Evolutionary conservation across 2,113 vertebrate species (phyloP).

Genomic region (Chionis minor): DNA sequence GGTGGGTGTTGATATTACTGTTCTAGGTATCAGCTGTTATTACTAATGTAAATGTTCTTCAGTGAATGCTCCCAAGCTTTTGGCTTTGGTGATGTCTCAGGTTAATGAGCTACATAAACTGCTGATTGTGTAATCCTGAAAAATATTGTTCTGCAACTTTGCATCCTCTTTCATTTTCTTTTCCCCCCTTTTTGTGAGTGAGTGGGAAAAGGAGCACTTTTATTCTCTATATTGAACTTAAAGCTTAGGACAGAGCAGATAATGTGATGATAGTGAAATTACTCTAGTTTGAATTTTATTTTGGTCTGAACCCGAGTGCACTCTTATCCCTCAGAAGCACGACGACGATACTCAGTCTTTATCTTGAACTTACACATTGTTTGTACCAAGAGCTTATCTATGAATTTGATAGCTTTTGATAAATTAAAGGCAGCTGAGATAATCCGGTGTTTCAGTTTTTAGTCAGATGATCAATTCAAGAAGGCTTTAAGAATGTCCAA

Average conservation of each 20-base stretch:
- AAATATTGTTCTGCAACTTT: not conserved
- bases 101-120: not conserved
- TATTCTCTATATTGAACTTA: not conserved
- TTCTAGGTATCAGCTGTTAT: not conserved
- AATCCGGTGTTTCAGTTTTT: not conserved
- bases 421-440: not conserved
- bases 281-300: not conserved
- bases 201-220: not conserved
- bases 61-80: not conserved
- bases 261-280: not conserved
- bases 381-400: not conserved
- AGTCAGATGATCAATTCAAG: not conserved
- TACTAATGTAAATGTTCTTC: not conserved
- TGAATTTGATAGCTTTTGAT: not conserved
- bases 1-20: not conserved
- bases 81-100: not conserved
- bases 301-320: rapidly evolving
- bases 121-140: not conserved
- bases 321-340: not conserved
- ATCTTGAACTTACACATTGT: not conserved
- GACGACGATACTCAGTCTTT: rapidly evolving
- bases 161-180: not conserved
- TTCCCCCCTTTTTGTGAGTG: not conserved
- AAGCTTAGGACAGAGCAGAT: not conserved
- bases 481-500: not conserved